phyloP scores from a whole-genome alignment of 2,113 vertebrate genomes.

The Salvator merianae region DNA sequence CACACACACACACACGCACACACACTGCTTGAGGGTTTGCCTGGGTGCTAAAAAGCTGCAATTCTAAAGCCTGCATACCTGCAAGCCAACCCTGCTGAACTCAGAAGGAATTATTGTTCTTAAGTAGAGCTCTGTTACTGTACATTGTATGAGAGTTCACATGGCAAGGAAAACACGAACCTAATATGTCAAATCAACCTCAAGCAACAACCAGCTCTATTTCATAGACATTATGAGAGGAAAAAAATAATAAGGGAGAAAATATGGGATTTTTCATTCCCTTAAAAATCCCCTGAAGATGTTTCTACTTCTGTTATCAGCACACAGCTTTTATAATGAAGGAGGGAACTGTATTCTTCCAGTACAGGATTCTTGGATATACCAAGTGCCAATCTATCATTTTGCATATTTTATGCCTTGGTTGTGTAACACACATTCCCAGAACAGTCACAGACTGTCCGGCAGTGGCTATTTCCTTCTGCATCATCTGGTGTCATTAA shows the following conservation, averaged over 20 bases:
- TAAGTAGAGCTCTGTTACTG: background rate
- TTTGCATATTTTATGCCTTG: background rate
- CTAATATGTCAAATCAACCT: no score
- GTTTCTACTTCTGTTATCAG: background rate
- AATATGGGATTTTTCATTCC: background rate
- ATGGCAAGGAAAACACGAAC: background rate
- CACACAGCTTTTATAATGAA: background rate
- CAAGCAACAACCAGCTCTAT: no score
- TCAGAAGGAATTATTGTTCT: background rate
- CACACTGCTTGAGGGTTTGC: no score
- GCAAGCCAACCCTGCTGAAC: background rate
- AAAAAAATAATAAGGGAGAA: background rate
- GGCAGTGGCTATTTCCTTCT: background rate
- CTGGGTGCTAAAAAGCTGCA: no score
- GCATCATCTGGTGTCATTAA: constrained; percentile 16
- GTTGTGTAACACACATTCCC: background rate
- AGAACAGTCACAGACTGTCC: background rate
- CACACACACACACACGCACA: no score
- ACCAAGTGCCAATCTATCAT: background rate
- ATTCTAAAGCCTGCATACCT: background rate
- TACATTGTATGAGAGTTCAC: background rate
- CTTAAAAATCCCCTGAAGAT: background rate
- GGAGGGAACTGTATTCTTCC: background rate
- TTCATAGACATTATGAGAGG: no score
- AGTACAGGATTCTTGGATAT: background rate